A percentile compares a stretch with the other conserved stretches of the same genome.
phyloP scores from a whole-genome alignment of 2,113 vertebrate species.

The Tichodroma muraria region DNA sequence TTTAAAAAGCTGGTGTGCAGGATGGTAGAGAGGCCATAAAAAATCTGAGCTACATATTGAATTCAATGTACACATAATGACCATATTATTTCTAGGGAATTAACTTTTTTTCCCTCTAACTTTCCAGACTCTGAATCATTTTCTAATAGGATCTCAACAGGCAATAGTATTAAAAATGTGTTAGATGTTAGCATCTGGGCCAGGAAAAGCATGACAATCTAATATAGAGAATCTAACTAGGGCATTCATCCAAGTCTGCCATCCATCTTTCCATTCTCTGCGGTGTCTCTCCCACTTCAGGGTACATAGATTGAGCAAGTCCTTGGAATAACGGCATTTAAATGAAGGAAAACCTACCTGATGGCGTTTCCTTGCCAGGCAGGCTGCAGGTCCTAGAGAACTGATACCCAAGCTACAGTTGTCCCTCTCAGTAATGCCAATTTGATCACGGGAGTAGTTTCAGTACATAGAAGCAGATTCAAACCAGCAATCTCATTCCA shows the following conservation, averaged over 20 bases:
- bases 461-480: background rate
- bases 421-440: background rate
- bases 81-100: slow-evolving; percentile 33
- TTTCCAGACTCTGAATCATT: slow-evolving; percentile 43
- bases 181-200: slow-evolving; percentile 28
- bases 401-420: background rate
- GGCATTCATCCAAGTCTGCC: slow-evolving; percentile 33
- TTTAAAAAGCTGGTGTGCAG: background rate
- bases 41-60: background rate
- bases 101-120: background rate
- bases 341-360: slow-evolving; percentile 22
- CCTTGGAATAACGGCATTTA: slow-evolving; percentile 49
- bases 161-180: slow-evolving; percentile 35
- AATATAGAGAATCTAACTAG: background rate
- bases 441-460: background rate
- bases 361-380: background rate
- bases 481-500: background rate
- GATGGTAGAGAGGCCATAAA: slow-evolving; percentile 25
- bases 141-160: slow-evolving; percentile 38
- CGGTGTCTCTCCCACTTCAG: slow-evolving; percentile 7
- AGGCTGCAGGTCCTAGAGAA: background rate
- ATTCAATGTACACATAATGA: slow-evolving; percentile 40
- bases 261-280: slow-evolving; percentile 46
- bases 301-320: background rate
- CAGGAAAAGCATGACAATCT: slow-evolving; percentile 25